A percentile compares a stretch with the other conserved stretches of the same genome.
Conservation (phyloP, 1,140 invertebrate species). For the Caenorhabditis inopinata region DNA sequence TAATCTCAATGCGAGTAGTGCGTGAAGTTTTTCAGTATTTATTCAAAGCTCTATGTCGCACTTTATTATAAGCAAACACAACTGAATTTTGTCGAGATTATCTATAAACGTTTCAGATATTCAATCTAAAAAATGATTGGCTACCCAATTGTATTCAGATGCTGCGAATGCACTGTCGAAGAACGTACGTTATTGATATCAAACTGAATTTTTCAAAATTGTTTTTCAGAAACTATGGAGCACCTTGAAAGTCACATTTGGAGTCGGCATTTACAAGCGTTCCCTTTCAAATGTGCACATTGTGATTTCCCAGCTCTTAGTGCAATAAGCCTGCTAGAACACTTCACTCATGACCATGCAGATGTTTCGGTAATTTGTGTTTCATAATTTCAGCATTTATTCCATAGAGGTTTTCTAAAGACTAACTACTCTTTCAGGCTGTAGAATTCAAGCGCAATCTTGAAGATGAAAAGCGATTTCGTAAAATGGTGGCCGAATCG, state of each 20-base stretch:
- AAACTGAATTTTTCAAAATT: neutral
- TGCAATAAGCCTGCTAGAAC: neutral
- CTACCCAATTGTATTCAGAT: neutral
- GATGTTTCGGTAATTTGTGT: neutral
- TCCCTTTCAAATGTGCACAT: constrained; percentile 1
- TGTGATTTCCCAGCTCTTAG: constrained; percentile 15
- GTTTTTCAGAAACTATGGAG: neutral
- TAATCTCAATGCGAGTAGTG: no score
- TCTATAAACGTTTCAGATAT: no score
- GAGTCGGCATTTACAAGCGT: constrained; percentile 12
- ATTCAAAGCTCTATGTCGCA: no score
- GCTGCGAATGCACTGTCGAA: constrained; percentile 20
- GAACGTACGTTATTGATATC: neutral
- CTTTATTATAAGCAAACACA: no score
- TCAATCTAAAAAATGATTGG: constrained; percentile 11
- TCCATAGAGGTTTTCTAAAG: no score
- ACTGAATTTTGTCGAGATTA: no score
- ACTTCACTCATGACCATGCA: neutral
- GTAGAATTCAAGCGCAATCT: constrained; percentile 17
- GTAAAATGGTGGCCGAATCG: constrained; percentile 8
- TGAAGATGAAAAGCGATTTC: neutral
- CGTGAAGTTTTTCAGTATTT: no score
- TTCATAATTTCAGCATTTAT: no score
- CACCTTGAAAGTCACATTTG: constrained; percentile 16
- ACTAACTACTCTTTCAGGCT: neutral